Evolutionary conservation across 2,888 invertebrate species (phyloP).

Genomic region (Drosophila stalkeri): DNA sequence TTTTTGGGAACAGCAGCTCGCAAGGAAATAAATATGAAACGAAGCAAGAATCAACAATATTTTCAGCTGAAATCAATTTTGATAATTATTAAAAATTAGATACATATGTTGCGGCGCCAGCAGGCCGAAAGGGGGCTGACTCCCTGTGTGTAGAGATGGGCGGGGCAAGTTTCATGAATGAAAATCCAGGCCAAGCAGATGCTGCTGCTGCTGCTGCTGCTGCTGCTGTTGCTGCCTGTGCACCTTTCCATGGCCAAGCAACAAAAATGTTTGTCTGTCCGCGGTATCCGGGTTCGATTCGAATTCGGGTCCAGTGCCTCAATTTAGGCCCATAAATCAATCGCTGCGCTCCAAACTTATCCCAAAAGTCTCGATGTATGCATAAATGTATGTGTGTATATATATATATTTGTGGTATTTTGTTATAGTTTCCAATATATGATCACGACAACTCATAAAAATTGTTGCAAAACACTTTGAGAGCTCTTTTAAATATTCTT

Average conservation of each 20-base stretch:
- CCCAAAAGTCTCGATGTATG: slow-evolving; percentile 26
- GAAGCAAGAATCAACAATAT: slow-evolving; percentile 15
- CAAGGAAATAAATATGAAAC: slow-evolving; percentile 10
- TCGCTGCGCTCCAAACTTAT: slow-evolving; percentile 64
- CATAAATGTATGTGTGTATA: neutral
- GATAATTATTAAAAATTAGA: slow-evolving; percentile 75
- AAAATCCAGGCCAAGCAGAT: slow-evolving; percentile 43
- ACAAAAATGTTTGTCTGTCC: slow-evolving; percentile 40
- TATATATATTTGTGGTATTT: slow-evolving; percentile 21
- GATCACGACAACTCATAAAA: slow-evolving; percentile 44
- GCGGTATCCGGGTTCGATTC: slow-evolving; percentile 43
- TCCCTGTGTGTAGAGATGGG: slow-evolving; percentile 26
- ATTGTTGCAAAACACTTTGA: slow-evolving; percentile 69
- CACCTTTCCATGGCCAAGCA: slow-evolving; percentile 46
- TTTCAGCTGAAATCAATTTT: slow-evolving; percentile 68
- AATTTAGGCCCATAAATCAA: slow-evolving; percentile 83
- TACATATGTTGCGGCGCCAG: slow-evolving; percentile 64
- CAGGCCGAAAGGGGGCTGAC: slow-evolving; percentile 26
- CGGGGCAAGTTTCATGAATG: slow-evolving; percentile 49
- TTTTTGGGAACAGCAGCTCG: slow-evolving; percentile 32
- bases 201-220: neutral
- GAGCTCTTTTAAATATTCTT: slow-evolving; percentile 9
- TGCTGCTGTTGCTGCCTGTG: neutral
- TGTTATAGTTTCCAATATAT: slow-evolving; percentile 35
- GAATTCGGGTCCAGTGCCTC: slow-evolving; percentile 55